A percentile compares a stretch with the other conserved stretches of the same genome.
phyloP scores from a whole-genome alignment of 1,140 invertebrate genomes.

The Aleiodes sp. region DNA sequence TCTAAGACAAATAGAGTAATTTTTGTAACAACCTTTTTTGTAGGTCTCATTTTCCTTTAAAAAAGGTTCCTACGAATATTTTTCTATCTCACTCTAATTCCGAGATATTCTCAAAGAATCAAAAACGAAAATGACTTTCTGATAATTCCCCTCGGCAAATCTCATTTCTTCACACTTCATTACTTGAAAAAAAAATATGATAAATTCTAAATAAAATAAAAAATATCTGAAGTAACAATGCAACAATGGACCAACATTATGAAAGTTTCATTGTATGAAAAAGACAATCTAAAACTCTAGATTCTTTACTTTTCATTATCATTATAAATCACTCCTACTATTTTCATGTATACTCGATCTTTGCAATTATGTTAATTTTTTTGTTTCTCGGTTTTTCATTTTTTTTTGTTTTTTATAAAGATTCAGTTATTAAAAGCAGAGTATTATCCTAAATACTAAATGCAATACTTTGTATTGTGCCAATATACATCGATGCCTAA shows the following conservation, averaged over 20 bases:
- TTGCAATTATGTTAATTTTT: constrained; percentile 4
- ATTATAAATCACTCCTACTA: no score
- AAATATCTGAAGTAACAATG: constrained; percentile 11
- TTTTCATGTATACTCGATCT: no score
- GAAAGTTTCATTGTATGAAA: not conserved
- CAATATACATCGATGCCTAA: not conserved
- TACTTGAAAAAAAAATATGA: not conserved
- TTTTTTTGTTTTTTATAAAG: constrained; percentile 10
- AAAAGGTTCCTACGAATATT: no score
- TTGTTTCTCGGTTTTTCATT: no score
- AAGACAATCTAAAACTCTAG: constrained; percentile 3
- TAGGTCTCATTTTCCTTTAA: no score
- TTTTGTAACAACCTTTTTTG: no score
- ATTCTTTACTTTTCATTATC: not conserved
- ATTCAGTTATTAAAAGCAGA: constrained; percentile 19
- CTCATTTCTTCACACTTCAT: no score
- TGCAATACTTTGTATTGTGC: constrained; percentile 32
- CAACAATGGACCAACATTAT: constrained; percentile 9
- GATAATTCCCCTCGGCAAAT: no score
- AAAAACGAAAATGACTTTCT: no score
- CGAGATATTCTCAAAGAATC: no score
- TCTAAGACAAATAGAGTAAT: no score
- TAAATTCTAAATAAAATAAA: not conserved
- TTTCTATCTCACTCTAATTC: no score
- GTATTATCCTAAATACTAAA: constrained; percentile 24